Percentiles rank a stretch among this genome's conserved stretches.
These are phyloP conservation scores for Pyrrhopygopsis socrates DNA, from an alignment of 2,888 invertebrate genomes.

Conservation along the genomic window DNA sequence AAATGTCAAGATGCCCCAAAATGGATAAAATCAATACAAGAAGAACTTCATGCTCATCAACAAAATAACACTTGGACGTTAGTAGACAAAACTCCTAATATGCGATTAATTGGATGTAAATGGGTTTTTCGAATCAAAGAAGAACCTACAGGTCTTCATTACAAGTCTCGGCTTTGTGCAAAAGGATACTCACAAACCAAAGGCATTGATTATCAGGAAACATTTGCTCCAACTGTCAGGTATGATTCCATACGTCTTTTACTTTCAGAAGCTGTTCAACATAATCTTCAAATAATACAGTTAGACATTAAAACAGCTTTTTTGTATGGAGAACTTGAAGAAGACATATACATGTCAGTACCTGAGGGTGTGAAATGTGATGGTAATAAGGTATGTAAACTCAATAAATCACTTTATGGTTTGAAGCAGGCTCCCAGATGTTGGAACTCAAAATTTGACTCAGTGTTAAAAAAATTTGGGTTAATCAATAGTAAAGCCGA, in stretches of 20 bases:
- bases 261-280: conserved; percentile 70
- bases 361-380: conserved; percentile 71
- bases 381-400: conserved; percentile 66
- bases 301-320: conserved; percentile 83
- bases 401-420: conserved; percentile 70
- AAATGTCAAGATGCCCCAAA: too few species aligned
- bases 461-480: conserved; percentile 40
- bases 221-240: conserved; percentile 77
- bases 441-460: conserved; percentile 79
- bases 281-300: conserved; percentile 68
- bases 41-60: neutral
- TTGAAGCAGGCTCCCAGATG: conserved; percentile 79
- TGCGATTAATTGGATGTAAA: neutral
- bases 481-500: conserved; percentile 62
- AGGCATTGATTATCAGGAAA: conserved; percentile 79
- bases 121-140: conserved; percentile 13
- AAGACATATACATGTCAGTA: conserved; percentile 74
- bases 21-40: neutral
- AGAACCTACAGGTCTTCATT: neutral
- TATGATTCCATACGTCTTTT: conserved; percentile 79
- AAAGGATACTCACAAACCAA: conserved; percentile 47
- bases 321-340: conserved; percentile 73
- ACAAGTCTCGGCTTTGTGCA: conserved; percentile 6
- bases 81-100: neutral
- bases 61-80: conserved; percentile 8